Conservation (phyloP, 2,113 vertebrate species). For the Notechis scutatus region DNA sequence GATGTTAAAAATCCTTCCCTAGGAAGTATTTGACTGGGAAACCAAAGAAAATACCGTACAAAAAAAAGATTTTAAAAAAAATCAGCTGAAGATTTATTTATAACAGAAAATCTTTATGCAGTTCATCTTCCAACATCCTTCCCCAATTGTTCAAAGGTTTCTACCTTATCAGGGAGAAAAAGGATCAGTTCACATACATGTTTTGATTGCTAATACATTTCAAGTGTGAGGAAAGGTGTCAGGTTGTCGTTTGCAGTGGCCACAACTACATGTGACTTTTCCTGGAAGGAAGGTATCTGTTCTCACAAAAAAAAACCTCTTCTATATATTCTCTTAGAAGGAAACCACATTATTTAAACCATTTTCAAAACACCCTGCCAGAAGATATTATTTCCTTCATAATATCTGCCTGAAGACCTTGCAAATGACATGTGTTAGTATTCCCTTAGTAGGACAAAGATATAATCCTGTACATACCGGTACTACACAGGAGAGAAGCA, state of each 20-base stretch:
- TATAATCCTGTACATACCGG: not conserved
- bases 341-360: not conserved
- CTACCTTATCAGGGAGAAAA: slow-evolving; percentile 43
- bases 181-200: slow-evolving; percentile 32
- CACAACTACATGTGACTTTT: not conserved
- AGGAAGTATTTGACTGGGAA: slow-evolving; percentile 66
- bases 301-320: not conserved
- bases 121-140: slow-evolving; percentile 28
- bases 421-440: not conserved
- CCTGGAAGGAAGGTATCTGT: not conserved
- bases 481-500: not conserved
- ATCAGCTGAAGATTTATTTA: slow-evolving; percentile 67
- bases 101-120: slow-evolving; percentile 57
- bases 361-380: not conserved
- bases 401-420: not conserved
- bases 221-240: not conserved
- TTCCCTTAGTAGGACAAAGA: not conserved
- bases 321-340: not conserved
- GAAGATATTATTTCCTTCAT: not conserved
- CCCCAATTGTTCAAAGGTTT: slow-evolving; percentile 53
- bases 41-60: slow-evolving; percentile 70
- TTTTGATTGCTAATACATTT: slow-evolving; percentile 46
- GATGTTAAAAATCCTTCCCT: slow-evolving; percentile 69
- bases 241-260: not conserved
- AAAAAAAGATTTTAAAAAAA: slow-evolving; percentile 57